Conservation (phyloP, 2,797 vertebrate genomes). For the Anguilla marmorata region DNA sequence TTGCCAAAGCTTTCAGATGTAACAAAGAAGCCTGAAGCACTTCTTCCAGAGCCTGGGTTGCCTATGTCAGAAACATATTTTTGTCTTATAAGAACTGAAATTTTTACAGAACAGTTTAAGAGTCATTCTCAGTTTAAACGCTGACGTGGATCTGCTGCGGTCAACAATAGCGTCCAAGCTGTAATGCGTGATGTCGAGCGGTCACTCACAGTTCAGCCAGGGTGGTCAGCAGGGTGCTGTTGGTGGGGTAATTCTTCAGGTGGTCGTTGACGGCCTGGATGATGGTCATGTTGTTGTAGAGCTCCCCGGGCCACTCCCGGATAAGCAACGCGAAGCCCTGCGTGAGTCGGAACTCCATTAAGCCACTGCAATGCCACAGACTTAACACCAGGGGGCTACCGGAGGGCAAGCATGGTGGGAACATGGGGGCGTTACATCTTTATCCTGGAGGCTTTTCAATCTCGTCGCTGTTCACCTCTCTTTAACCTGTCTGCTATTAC, state of each 20-base stretch:
- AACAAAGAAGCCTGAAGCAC: not conserved
- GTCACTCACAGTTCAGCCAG: slow-evolving; percentile 90
- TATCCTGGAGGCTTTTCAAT: not conserved
- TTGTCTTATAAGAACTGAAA: not conserved
- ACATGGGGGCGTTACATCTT: not conserved
- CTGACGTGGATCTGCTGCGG: not conserved
- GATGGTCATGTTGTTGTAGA: slow-evolving; percentile 96
- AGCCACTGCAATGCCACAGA: not conserved
- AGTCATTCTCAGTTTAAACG: not conserved
- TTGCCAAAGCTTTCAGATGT: not conserved
- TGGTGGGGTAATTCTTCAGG: slow-evolving; percentile 87
- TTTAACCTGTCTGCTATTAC: not conserved
- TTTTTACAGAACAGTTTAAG: not conserved
- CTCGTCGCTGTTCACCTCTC: not conserved
- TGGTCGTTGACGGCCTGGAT: slow-evolving; percentile 91
- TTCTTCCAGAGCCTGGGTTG: not conserved
- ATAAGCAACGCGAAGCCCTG: slow-evolving; percentile 94
- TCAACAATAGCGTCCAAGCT: not conserved
- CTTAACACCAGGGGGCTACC: not conserved
- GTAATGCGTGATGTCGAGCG: not conserved
- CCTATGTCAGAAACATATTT: not conserved
- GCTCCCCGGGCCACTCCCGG: slow-evolving; percentile 94
- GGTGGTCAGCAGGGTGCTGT: slow-evolving; percentile 86
- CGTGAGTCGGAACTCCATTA: not conserved
- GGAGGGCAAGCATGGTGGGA: not conserved